Evolutionary conservation across 2,888 invertebrate genomes (phyloP).

Genomic region (Serrognathus titanus): DNA sequence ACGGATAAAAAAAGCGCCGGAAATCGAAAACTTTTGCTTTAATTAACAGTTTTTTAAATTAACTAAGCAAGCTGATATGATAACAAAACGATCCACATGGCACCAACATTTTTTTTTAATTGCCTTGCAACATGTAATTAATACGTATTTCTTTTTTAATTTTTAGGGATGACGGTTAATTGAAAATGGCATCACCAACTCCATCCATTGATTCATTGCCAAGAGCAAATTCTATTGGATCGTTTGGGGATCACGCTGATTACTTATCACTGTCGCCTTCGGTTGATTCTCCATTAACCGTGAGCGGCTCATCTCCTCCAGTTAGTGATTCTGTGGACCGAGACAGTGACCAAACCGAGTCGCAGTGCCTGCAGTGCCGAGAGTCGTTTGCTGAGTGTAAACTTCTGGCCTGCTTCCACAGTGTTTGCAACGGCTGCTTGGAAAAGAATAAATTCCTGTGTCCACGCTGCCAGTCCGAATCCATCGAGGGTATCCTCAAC

Average conservation of each 20-base stretch:
- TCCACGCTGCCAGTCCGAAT: constrained; percentile 59
- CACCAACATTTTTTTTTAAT: too few species aligned
- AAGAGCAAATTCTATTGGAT: constrained; percentile 88
- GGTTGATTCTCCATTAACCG: constrained; percentile 72
- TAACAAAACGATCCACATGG: too few species aligned
- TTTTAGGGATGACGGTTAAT: constrained; percentile 82
- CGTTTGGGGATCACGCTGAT: constrained; percentile 76
- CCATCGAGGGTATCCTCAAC: constrained; percentile 50
- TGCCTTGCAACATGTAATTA: too few species aligned
- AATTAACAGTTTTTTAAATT: too few species aligned
- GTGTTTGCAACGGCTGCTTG: constrained; percentile 78
- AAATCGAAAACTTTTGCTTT: too few species aligned
- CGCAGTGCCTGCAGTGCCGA: constrained; percentile 68
- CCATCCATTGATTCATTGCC: constrained; percentile 90
- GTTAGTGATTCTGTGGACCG: constrained; percentile 80
- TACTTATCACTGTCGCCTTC: constrained; percentile 60
- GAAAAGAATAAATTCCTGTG: constrained; percentile 77
- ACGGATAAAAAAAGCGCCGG: neutral
- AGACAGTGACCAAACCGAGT: constrained; percentile 43
- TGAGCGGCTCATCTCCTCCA: constrained; percentile 85
- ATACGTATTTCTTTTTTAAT: constrained; percentile 3
- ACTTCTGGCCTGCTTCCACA: constrained; percentile 78
- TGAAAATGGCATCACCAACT: constrained; percentile 91
- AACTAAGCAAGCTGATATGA: too few species aligned
- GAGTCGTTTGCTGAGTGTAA: constrained; percentile 72